These are phyloP conservation scores for Cygnus buccinator DNA, from an alignment of 2,113 vertebrate species.

Conservation along the genomic window DNA sequence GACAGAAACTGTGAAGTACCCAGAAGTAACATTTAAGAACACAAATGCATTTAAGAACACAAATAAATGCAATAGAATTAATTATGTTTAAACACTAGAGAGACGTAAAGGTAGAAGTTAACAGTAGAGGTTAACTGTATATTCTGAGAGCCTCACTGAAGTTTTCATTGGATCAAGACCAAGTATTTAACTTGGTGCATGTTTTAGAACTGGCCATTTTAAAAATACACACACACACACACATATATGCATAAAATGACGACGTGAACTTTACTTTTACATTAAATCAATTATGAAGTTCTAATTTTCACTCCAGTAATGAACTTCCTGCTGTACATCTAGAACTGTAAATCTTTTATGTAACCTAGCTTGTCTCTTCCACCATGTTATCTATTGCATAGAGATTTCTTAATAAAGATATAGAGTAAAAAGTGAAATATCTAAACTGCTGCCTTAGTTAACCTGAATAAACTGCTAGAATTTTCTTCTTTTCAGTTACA, in stretches of 20 bases:
- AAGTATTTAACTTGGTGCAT: neutral
- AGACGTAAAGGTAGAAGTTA: neutral
- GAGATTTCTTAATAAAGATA: neutral
- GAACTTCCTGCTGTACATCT: neutral
- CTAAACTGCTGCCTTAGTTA: neutral
- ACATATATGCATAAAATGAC: neutral
- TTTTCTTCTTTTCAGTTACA: neutral
- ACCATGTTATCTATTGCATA: neutral
- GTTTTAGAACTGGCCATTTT: neutral
- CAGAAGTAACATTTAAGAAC: neutral
- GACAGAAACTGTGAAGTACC: neutral
- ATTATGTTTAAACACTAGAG: neutral
- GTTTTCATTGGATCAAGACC: neutral
- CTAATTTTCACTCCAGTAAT: neutral
- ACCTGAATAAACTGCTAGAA: neutral
- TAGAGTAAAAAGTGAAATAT: neutral
- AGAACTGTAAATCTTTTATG: neutral
- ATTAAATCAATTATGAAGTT: neutral
- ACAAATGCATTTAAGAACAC: neutral
- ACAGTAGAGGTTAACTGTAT: neutral
- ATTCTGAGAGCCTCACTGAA: neutral
- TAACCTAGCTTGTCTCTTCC: neutral
- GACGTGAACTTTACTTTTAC: neutral
- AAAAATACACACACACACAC: neutral
- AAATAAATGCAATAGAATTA: neutral